Evolutionary conservation across 2,113 vertebrate genomes (phyloP).

Genomic region (Peromyscus californicus): DNA sequence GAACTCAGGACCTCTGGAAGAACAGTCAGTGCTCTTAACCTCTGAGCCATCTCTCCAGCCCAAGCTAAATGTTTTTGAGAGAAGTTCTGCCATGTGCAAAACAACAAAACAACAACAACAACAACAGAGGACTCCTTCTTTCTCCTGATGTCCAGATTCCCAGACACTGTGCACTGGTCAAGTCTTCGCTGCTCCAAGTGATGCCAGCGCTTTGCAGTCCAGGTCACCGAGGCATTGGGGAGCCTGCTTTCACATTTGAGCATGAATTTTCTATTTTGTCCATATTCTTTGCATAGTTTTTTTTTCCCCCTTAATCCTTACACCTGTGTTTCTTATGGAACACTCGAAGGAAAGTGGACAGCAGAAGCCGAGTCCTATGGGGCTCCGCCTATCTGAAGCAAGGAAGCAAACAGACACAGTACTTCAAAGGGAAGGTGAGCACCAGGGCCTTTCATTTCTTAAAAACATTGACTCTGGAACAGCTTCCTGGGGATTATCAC

Average conservation of each 20-base stretch:
- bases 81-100: not conserved
- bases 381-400: not conserved
- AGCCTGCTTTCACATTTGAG: not conserved
- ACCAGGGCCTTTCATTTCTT: slow-evolving; percentile 17
- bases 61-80: slow-evolving; percentile 9
- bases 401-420: slow-evolving; percentile 48
- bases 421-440: slow-evolving; percentile 60
- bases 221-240: not conserved
- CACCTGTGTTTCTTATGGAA: not conserved
- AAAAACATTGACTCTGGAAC: slow-evolving; percentile 44
- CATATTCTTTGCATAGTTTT: not conserved
- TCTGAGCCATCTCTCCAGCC: too few species aligned
- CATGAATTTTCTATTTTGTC: not conserved
- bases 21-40: too few species aligned
- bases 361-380: not conserved
- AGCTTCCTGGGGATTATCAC: slow-evolving; percentile 30
- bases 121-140: not conserved
- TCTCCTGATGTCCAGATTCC: not conserved
- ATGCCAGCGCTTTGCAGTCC: not conserved
- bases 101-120: not conserved
- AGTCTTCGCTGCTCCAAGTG: not conserved
- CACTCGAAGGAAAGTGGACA: not conserved
- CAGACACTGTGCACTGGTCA: not conserved
- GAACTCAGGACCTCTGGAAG: too few species aligned
- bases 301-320: not conserved